A percentile compares a stretch with the other conserved stretches of the same genome.
Conservation (phyloP, 2,113 vertebrate species). For the Thinocorus orbignyianus region DNA sequence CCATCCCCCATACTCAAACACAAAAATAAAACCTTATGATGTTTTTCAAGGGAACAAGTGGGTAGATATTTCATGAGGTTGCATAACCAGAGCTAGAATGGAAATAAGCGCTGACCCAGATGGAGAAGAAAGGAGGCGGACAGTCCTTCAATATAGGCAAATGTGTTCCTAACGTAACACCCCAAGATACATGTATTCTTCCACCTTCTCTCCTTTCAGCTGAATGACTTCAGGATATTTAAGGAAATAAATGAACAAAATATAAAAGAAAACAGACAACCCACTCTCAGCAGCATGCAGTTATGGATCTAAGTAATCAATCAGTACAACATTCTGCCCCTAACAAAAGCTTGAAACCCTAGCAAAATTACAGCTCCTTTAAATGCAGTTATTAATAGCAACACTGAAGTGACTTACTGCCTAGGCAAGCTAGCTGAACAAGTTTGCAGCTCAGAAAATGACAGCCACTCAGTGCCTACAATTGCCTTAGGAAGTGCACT, state of each 20-base stretch:
- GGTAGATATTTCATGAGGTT: not conserved
- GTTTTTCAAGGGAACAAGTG: not conserved
- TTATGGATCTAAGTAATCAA: not conserved
- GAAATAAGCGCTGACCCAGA: not conserved
- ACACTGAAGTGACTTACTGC: conserved; percentile 8
- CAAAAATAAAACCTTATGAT: not conserved
- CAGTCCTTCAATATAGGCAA: not conserved
- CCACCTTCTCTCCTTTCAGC: not conserved
- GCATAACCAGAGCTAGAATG: not conserved
- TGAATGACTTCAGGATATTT: not conserved
- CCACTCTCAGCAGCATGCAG: not conserved
- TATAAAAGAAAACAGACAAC: not conserved
- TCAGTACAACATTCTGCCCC: not conserved
- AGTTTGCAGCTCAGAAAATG: conserved; percentile 48
- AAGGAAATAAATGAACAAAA: not conserved
- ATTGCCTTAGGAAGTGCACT: conserved; percentile 52
- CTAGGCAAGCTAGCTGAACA: conserved; percentile 36
- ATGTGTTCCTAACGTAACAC: not conserved
- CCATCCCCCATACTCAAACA: not conserved
- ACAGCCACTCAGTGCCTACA: conserved; percentile 41
- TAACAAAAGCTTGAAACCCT: not conserved
- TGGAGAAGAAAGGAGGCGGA: not conserved
- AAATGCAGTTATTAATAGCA: conserved; percentile 48
- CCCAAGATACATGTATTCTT: not conserved
- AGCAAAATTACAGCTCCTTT: conserved; percentile 16